Evolutionary conservation across 2,113 vertebrate genomes (phyloP), one percentile per base, ranked within the genome.

Genomic region (Prolemur simus): DNA sequence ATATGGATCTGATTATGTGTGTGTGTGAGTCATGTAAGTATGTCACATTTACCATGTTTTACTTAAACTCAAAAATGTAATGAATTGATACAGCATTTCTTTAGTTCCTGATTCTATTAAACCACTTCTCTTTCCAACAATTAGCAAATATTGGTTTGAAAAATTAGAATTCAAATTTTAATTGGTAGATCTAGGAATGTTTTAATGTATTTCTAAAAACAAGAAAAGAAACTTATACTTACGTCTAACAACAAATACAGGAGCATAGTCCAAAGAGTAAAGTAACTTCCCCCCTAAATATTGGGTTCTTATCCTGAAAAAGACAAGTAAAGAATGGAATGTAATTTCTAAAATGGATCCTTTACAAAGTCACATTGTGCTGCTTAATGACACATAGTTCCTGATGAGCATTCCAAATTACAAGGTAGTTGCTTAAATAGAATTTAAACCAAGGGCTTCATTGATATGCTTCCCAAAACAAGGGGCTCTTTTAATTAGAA

Each of bases 321-420:
- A 95, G 95, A 87, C 95, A 97, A 93, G 82, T 78, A 89, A 63
- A 95, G 96, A 98, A 92, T 95, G 71, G 82, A 89, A 97, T 58
- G 96, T 92, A 95, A 97, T 96, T 98, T 97, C 94, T 96, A 87
- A 96, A 98, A 96, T 89, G 96, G 87, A 73, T 84, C 89, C 63
- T 97, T 96, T 93, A 97, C 96, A 97, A 95, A 85, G 96, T 97
- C 94, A 84, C 95, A 98, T 95, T 97, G 97, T 98, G 93, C 85
- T 96, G 96, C 58, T 97, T 96, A 97, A 97, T 95, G 97, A 88
- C 87, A 92, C 91, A 54, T 45, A 89, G 96, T 97, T 96, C 97
- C 97, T 97, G 96, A 96, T 97, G 96, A 97, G 97, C 94, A 95
- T 97, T 97, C 95, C 96, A 97, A 97, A 98, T 97, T 97, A 93